Evolutionary conservation across 2,797 vertebrate species (phyloP).

Genomic region (Pipistrellus nathusii): DNA sequence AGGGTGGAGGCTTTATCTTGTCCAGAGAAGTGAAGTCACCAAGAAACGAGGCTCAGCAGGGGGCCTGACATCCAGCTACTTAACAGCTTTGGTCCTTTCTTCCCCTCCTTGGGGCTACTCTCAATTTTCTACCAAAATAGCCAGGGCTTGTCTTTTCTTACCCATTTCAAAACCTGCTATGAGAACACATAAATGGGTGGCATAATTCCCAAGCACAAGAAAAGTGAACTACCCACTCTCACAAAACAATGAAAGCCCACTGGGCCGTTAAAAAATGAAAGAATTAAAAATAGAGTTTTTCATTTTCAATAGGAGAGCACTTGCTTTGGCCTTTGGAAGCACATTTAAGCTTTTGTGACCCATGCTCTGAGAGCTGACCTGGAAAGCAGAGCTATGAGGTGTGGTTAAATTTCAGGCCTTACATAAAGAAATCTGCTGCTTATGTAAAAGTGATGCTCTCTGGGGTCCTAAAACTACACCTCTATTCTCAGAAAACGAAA

Average conservation of each 20-base stretch:
- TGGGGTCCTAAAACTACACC: slow-evolving; percentile 34
- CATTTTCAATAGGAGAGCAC: slow-evolving; percentile 47
- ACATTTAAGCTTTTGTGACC: slow-evolving; percentile 56
- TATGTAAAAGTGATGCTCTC: slow-evolving; percentile 42
- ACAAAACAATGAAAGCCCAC: slow-evolving; percentile 68
- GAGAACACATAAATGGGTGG: slow-evolving; percentile 60
- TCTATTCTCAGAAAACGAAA: slow-evolving; percentile 65
- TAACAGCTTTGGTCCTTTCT: slow-evolving; percentile 20
- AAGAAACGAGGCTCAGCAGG: neutral
- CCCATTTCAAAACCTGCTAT: slow-evolving; percentile 60
- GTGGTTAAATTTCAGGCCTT: slow-evolving; percentile 48
- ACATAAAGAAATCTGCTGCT: slow-evolving; percentile 40
- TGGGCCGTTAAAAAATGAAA: slow-evolving; percentile 60
- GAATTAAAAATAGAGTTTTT: slow-evolving; percentile 47
- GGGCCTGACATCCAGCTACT: neutral
- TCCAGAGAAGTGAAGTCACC: slow-evolving; percentile 50
- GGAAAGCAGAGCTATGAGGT: slow-evolving; percentile 6
- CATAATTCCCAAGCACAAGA: slow-evolving; percentile 62
- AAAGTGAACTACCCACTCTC: slow-evolving; percentile 68
- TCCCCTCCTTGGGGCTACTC: neutral
- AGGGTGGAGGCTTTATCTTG: neutral
- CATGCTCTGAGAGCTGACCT: neutral
- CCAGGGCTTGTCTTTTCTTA: slow-evolving; percentile 56
- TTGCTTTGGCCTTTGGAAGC: slow-evolving; percentile 34
- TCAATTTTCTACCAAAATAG: slow-evolving; percentile 59